Percentiles rank a stretch among this genome's conserved stretches.
Conservation (phyloP, 2,888 invertebrate genomes). For the Nemotelus pantherinus region DNA sequence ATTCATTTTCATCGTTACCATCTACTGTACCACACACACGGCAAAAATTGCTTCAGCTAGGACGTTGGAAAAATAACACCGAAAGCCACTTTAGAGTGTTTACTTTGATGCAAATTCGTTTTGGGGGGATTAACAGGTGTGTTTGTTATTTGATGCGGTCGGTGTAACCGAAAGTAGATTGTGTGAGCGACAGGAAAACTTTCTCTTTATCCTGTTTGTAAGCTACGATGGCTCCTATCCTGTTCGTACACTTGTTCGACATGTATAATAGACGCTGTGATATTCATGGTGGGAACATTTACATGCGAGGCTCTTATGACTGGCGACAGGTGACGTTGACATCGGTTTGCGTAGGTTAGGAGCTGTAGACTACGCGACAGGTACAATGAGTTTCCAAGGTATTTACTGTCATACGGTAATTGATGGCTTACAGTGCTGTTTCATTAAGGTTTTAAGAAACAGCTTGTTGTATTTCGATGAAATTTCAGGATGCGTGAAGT, state of each 20-base stretch:
- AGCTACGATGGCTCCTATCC: background rate
- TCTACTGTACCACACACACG: no score
- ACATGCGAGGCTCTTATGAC: slow-evolving; percentile 5
- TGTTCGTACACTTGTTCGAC: background rate
- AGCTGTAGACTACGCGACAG: no score
- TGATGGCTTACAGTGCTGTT: slow-evolving; percentile 26
- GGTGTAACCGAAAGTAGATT: slow-evolving; percentile 30
- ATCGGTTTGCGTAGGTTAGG: background rate
- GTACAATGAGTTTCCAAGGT: slow-evolving; percentile 1
- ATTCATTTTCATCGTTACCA: no score
- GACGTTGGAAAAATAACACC: slow-evolving; percentile 19
- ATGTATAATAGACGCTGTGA: background rate
- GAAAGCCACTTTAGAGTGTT: slow-evolving; percentile 32
- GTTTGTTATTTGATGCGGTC: slow-evolving; percentile 12
- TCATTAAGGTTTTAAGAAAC: slow-evolving; percentile 22
- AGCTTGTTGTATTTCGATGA: background rate
- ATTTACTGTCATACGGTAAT: slow-evolving; percentile 29
- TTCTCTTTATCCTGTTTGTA: slow-evolving; percentile 5
- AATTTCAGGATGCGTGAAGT: no score
- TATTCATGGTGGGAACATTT: background rate
- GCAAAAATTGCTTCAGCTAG: no score
- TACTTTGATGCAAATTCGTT: slow-evolving; percentile 41
- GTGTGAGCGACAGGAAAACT: slow-evolving; percentile 1
- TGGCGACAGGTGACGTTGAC: background rate
- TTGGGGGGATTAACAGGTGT: slow-evolving; percentile 38